Evolutionary conservation across 2,888 invertebrate species (phyloP).

Genomic region (Pardosa pseudoannulata): DNA sequence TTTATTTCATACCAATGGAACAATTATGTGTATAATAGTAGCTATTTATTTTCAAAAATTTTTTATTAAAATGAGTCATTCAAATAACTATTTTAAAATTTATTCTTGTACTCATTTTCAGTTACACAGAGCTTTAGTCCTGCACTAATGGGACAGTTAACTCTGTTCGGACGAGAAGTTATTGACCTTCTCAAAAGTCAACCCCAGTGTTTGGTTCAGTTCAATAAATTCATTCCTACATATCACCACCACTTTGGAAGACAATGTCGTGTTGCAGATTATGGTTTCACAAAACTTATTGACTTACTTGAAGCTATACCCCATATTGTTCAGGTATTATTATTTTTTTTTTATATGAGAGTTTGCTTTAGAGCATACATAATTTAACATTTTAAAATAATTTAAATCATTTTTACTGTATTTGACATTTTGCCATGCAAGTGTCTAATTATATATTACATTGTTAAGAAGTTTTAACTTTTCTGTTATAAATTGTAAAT

Average conservation of each 20-base stretch:
- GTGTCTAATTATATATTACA: no score
- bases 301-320: conserved; percentile 93
- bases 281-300: conserved; percentile 94
- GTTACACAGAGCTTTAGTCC: conserved; percentile 71
- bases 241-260: conserved; percentile 98
- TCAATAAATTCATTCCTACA: conserved; percentile 92
- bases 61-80: no score
- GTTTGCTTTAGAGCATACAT: no score
- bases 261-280: conserved; percentile 96
- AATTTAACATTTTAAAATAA: no score
- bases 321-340: conserved; percentile 86
- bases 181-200: conserved; percentile 89
- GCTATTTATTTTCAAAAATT: neutral
- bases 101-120: no score
- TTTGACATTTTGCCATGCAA: no score
- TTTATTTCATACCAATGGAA: no score
- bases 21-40: no score
- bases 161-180: conserved; percentile 90
- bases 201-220: conserved; percentile 88
- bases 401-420: no score
- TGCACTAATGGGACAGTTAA: conserved; percentile 83
- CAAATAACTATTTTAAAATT: no score
- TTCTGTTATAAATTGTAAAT: no score
- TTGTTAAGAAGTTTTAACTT: no score
- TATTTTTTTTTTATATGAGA: neutral